Base-by-base conservation (phyloP, 2,797 vertebrate species). In the Oophaga sylvatica region DNA sequence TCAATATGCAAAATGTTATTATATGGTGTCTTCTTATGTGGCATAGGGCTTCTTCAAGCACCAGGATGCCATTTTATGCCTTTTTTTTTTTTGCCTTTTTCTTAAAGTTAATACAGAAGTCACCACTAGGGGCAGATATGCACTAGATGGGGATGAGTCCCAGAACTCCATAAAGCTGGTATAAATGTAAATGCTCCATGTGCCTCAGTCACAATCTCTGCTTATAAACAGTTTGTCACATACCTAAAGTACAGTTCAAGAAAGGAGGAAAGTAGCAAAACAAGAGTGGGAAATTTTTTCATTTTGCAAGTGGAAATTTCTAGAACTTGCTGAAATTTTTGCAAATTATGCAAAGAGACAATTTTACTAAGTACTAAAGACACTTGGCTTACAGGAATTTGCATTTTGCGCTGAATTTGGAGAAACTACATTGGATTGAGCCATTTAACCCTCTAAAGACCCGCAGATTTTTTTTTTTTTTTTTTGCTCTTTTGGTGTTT, bases 221-320 rank as follows among this genome's bases (percentile, higher is more conserved):
- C 76, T 41, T 22, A 8, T 48, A 9, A 35, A 8, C 17, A 1
- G 4, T 41, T 80, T 80, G 2, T 41, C 31, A 63, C 59, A 81
- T 45, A 63, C 19, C 35, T 41, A 31, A 26, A 3, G 5, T 22
- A 20, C 68, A 16, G 68, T 31, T 70, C 3, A 6, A 20, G 5
- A 22, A 16, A 65, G 53, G 17, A 65, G 60, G 16, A 45, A 62
- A 63, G 22, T 13, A 22, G 8, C 31, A 62, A 62, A 77, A 26
- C 75, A 77, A 78, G n/a, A 45, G 31, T 22, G 12, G 35, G 60
- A 81, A 81, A 48, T 9, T 63, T 31, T 10, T 10, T 16, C 5
- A 65, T 80, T 81, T 48, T 45, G 31, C 62, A 31, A 9, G 11
- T 81, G 79, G 79, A 81, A 45, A 65, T 65, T 81, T 81, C 35